Conservation (phyloP, 1,140 invertebrate species). For the Bombus superbus region DNA sequence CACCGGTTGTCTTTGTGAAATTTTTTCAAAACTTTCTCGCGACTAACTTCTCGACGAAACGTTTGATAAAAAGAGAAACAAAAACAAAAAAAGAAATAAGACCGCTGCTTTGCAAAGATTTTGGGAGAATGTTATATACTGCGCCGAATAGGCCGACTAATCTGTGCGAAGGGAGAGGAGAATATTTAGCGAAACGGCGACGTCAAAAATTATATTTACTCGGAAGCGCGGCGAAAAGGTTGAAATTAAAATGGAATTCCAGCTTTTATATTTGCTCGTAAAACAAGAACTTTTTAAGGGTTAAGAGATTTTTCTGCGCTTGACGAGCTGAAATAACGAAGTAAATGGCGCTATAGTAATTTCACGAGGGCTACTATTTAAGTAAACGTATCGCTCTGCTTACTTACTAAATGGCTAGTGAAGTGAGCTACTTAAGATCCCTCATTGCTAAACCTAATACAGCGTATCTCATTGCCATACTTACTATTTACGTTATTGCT, state of each 20-base stretch:
- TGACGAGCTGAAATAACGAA: conserved; percentile 2
- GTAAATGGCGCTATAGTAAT: neutral
- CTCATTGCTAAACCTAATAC: neutral
- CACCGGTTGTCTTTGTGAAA: neutral
- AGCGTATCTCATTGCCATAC: neutral
- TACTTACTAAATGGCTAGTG: neutral
- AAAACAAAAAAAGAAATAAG: too few species aligned
- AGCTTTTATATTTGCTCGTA: conserved; percentile 1
- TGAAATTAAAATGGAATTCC: conserved; percentile 20
- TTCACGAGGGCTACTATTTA: neutral
- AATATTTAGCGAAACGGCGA: conserved; percentile 7
- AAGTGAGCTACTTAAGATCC: neutral
- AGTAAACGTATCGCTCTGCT: neutral
- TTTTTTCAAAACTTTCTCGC: neutral
- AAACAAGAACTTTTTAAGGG: neutral
- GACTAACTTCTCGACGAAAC: neutral
- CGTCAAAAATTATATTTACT: conserved; percentile 26
- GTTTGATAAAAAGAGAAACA: neutral
- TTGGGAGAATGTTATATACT: too few species aligned
- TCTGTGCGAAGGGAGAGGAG: neutral
- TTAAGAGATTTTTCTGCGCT: conserved; percentile 6
- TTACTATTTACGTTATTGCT: too few species aligned
- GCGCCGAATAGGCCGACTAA: neutral
- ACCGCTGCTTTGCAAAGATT: neutral
- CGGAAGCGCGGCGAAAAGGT: neutral